Percentiles rank a stretch among this genome's conserved stretches.
phyloP scores from a whole-genome alignment of 2,888 invertebrate genomes.

The Scaptomyza flava region DNA sequence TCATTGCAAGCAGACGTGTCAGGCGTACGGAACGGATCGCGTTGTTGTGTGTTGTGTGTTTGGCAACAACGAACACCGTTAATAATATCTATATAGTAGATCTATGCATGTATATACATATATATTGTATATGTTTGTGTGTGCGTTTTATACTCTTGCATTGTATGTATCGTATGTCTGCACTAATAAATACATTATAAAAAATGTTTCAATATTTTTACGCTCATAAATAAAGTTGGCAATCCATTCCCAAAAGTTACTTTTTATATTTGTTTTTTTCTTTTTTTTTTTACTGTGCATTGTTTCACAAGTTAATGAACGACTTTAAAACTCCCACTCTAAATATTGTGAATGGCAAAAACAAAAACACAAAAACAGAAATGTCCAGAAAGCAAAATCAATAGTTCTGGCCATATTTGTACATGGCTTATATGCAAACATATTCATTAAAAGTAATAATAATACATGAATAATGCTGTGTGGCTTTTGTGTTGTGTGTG shows the following conservation, averaged over 20 bases:
- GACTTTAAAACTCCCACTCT: conserved; percentile 25
- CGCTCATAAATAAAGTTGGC: conserved; percentile 43
- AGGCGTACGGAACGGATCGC: conserved; percentile 62
- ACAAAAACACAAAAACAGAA: conserved; percentile 10
- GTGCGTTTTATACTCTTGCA: conserved; percentile 12
- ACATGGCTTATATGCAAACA: conserved; percentile 18
- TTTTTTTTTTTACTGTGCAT: conserved; percentile 24
- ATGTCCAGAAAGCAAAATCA: conserved; percentile 48
- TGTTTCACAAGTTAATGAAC: conserved; percentile 29
- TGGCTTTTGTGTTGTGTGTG: conserved; percentile 1
- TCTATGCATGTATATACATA: conserved; percentile 3
- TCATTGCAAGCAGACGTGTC: conserved; percentile 83
- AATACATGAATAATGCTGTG: no score
- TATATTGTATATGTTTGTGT: conserved; percentile 3
- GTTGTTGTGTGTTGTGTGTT: conserved; percentile 55
- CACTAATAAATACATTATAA: conserved; percentile 6
- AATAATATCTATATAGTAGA: conserved; percentile 30
- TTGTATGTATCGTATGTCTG: conserved; percentile 17
- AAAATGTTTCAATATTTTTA: conserved; percentile 40
- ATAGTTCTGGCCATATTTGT: conserved; percentile 37
- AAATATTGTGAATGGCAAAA: conserved; percentile 12
- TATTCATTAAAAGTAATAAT: conserved; percentile 1
- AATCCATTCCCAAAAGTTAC: conserved; percentile 30
- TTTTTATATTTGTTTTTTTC: conserved; percentile 20
- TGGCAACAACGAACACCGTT: conserved; percentile 48